A percentile compares a stretch with the other conserved stretches of the same genome.
Conservation (phyloP, 2,797 vertebrate genomes). For the Myotis myotis region DNA sequence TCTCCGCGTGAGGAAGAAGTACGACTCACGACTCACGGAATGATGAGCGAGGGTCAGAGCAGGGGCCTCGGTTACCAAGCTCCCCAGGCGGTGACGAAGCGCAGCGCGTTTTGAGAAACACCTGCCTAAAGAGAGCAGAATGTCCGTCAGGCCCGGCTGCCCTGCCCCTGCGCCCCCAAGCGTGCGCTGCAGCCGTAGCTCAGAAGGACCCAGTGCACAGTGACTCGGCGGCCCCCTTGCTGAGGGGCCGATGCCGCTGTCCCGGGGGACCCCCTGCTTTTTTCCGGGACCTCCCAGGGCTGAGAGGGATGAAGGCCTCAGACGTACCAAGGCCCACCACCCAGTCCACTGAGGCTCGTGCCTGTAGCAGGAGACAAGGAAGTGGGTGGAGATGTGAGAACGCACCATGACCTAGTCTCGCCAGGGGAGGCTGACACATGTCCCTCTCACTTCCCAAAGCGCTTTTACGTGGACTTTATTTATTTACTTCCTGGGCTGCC, state of each 20-base stretch:
- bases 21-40: too few relatives aligned
- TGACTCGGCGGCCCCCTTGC: too few relatives aligned
- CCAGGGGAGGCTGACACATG: background rate
- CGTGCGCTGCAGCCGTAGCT: fast-evolving
- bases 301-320: background rate
- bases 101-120: too few relatives aligned
- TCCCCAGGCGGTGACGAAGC: too few relatives aligned
- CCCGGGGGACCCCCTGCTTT: fast-evolving
- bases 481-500: background rate
- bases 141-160: background rate
- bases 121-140: background rate
- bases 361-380: background rate
- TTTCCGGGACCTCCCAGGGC: background rate
- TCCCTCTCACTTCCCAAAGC: background rate
- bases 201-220: too few relatives aligned
- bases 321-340: background rate
- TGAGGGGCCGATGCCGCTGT: too few relatives aligned
- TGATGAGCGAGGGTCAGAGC: too few relatives aligned
- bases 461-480: too few relatives aligned
- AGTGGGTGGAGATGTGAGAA: background rate
- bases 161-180: background rate
- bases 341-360: background rate
- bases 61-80: too few relatives aligned
- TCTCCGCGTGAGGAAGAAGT: background rate
- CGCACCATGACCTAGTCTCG: background rate